Conservation (phyloP, 2,888 invertebrate species). For the Ectemnius continuus region DNA sequence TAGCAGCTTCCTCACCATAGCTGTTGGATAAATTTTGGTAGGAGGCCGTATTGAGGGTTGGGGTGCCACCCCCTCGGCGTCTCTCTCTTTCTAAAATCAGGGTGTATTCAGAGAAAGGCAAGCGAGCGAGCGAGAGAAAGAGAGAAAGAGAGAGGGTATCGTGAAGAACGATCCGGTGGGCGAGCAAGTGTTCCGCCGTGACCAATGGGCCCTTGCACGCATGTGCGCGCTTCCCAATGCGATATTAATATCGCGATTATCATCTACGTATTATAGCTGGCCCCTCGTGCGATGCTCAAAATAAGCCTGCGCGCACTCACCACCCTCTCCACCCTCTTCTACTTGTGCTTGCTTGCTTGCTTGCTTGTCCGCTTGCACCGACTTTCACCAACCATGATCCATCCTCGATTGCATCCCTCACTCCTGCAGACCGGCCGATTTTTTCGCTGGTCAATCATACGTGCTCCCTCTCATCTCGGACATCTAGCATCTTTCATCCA, state of each 20-base stretch:
- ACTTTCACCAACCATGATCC: constrained; percentile 5
- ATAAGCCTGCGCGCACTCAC: constrained; percentile 45
- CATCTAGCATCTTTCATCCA: not conserved
- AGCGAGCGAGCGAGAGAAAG: constrained; percentile 31
- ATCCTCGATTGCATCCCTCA: too few species aligned
- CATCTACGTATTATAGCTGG: constrained; percentile 76
- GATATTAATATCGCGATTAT: constrained; percentile 78
- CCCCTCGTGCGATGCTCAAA: constrained; percentile 58
- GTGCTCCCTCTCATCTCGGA: not conserved
- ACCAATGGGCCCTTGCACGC: constrained; percentile 77
- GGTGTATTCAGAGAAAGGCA: constrained; percentile 72
- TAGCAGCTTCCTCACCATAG: not conserved
- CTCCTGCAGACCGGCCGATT: not conserved
- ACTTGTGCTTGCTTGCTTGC: constrained; percentile 20
- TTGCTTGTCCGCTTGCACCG: constrained; percentile 26
- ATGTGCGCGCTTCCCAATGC: constrained; percentile 78
- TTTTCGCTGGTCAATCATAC: not conserved
- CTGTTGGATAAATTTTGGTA: constrained; percentile 32
- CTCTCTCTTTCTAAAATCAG: constrained; percentile 71
- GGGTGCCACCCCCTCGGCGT: constrained; percentile 38
- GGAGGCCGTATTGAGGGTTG: constrained; percentile 34
- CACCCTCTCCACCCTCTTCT: constrained; percentile 39
- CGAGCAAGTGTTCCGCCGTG: constrained; percentile 77
- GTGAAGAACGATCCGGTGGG: constrained; percentile 64
- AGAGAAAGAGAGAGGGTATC: constrained; percentile 16